Percentiles rank a stretch among this genome's conserved stretches.
These are phyloP conservation scores for Trachemys scripta DNA, from an alignment of 2,113 vertebrate species.

Conservation along the genomic window DNA sequence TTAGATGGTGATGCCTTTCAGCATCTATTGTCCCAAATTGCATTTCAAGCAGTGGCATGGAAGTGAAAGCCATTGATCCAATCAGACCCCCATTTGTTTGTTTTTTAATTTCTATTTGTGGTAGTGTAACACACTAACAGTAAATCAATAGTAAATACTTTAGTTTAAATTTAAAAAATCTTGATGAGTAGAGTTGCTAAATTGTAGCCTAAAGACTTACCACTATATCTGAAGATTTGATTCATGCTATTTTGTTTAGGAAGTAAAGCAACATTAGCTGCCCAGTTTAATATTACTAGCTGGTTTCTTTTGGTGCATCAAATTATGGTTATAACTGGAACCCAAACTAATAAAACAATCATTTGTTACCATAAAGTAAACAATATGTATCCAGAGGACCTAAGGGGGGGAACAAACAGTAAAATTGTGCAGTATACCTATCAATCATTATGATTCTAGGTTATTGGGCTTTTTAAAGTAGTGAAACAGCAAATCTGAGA, in stretches of 20 bases:
- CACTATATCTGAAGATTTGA: neutral
- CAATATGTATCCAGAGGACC: neutral
- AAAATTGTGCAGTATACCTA: slow-evolving; percentile 16
- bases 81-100: neutral
- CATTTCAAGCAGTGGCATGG: neutral
- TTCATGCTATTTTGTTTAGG: neutral
- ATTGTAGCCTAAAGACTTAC: neutral
- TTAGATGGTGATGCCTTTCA: neutral
- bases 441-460: neutral
- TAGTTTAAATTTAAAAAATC: neutral
- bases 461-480: neutral
- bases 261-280: neutral
- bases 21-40: neutral
- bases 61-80: neutral
- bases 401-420: neutral
- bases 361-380: neutral
- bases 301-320: slow-evolving; percentile 12
- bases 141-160: neutral
- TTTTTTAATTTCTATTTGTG: neutral
- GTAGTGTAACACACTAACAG: neutral
- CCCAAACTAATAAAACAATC: neutral
- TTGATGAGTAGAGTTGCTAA: neutral
- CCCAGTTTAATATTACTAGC: neutral
- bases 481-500: neutral
- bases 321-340: slow-evolving; percentile 12